Evolutionary conservation across 2,113 vertebrate species (phyloP).

Genomic region (Myodes glareolus): DNA sequence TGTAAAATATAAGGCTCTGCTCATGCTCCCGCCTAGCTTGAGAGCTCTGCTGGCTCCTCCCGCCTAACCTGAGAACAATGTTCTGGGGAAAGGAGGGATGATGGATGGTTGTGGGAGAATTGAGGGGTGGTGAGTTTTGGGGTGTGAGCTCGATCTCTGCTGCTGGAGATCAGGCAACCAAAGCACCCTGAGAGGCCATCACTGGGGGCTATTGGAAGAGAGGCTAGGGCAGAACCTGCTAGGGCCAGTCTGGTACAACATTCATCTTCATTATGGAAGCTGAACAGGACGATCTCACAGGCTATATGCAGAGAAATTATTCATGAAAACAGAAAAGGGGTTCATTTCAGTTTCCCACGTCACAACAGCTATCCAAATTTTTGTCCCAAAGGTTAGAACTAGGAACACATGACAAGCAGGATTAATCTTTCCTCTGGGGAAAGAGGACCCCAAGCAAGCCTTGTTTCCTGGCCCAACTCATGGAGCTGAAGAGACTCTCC

Average conservation of each 20-base stretch:
- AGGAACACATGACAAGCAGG: background rate
- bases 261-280: too few species aligned
- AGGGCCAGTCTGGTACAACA: background rate
- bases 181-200: background rate
- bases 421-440: background rate
- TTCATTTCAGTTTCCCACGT: background rate
- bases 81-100: background rate
- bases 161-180: background rate
- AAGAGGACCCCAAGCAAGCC: background rate
- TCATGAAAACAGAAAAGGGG: background rate
- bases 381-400: background rate
- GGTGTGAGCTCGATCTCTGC: background rate
- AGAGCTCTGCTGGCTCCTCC: background rate
- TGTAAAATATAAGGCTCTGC: background rate
- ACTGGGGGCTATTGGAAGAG: background rate
- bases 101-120: background rate
- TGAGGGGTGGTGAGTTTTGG: fast-evolving
- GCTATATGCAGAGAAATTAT: background rate
- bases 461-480: background rate
- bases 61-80: background rate
- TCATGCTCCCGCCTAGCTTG: background rate
- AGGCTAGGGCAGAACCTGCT: background rate
- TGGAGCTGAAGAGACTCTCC: fast-evolving
- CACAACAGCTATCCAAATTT: background rate
- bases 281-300: fast-evolving